Base-by-base conservation (phyloP, 2,888 invertebrate species). In the Drosophila colorata region DNA sequence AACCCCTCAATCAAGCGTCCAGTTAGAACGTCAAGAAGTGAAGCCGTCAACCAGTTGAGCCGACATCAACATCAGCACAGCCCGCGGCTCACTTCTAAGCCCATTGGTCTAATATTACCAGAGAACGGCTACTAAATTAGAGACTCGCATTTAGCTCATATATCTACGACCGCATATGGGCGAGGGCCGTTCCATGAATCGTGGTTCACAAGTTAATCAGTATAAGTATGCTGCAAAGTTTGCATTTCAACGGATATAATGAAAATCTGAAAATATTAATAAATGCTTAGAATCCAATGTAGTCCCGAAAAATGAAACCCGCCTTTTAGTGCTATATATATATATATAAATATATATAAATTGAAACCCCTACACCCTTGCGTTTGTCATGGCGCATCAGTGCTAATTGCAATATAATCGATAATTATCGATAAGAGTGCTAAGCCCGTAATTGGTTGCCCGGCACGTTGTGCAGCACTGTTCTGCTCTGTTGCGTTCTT, bases 71-170 rank as follows among this genome's bases (percentile, higher is more conserved):
- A 57, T 28, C 57, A 43, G 53, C 40, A 11, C 7, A 48, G 67
- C 75, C 75, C 47, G 55, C 43, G 75, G 75, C 74, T 58, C 20
- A 25, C 14, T 59, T 59, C 51, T 60, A 52, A 66, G 48, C 61
- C 41, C 63, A 78, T 69, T 61, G 78, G 58, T 69, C 69, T 48
- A 75, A 78, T 75, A 78, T 75, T 64, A 69, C 69, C 64, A 78
- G 55, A 65, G 56, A 78, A 69, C 74, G 60, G 60, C 66, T 70
- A 44, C 76, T 41, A 65, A 75, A 70, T 70, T 65, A 64, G 51
- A 65, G 64, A n/a, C 47, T 58, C 38, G 18, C 53, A 20, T 47
- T 55, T 35, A 5, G 33, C 11, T 52, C 16, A 46, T 48, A 49
- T 33, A 8, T 44, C 4, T 5, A 11, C 43, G 16, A 20, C 4